These are phyloP conservation scores for Metallyticus violacea DNA, from an alignment of 2,888 invertebrate species.

Conservation along the genomic window DNA sequence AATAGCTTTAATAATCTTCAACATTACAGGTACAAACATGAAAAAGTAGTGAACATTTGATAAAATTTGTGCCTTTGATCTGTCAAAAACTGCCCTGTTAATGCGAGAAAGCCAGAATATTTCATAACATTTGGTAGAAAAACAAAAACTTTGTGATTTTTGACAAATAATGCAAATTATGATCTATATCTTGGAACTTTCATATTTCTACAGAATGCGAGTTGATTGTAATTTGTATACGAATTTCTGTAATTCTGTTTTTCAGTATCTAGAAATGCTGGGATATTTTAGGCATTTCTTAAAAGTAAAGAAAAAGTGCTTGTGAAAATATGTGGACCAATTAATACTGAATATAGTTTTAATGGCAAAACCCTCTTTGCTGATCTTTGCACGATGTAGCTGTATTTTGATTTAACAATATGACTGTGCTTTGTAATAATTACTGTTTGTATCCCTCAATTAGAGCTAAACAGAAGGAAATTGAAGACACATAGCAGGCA, in stretches of 20 bases:
- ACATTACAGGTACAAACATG: background rate
- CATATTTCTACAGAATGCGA: background rate
- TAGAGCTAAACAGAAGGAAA: background rate
- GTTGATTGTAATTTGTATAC: background rate
- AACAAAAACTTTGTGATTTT: background rate
- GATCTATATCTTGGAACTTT: background rate
- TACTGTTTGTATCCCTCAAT: background rate
- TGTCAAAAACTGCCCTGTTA: background rate
- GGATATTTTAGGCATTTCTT: background rate
- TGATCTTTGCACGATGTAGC: background rate
- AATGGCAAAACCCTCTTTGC: background rate
- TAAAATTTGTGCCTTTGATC: constrained; percentile 1
- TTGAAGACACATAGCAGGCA: background rate
- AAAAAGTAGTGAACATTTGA: background rate
- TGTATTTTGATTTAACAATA: background rate
- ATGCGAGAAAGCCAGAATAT: background rate
- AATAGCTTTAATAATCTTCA: background rate
- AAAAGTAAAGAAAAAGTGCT: background rate
- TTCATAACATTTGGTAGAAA: background rate
- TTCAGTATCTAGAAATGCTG: constrained; percentile 1
- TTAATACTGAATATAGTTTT: background rate
- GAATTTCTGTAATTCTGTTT: background rate
- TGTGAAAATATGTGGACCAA: constrained; percentile 10
- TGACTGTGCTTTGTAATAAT: background rate
- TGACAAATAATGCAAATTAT: constrained; percentile 2